These are phyloP conservation scores for Ptychoptera contaminata DNA, from an alignment of 2,888 invertebrate species.

Conservation along the genomic window DNA sequence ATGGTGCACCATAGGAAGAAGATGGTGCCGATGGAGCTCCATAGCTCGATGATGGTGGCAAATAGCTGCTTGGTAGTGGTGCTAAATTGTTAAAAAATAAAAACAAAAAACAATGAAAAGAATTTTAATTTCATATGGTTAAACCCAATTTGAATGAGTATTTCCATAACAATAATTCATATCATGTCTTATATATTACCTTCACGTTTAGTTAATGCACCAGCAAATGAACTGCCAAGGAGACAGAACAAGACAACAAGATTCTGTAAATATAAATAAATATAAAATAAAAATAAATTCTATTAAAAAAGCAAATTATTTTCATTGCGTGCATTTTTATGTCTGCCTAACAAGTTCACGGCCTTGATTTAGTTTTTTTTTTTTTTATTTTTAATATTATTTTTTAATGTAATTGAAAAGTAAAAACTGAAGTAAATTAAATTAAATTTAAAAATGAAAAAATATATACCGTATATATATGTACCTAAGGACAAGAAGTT, in stretches of 20 bases:
- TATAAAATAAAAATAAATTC: not conserved
- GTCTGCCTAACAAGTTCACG: too few relatives aligned
- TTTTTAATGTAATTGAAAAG: not conserved
- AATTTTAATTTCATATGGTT: too few relatives aligned
- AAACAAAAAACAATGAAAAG: too few relatives aligned
- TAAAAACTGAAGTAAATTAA: not conserved
- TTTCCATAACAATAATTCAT: conserved; percentile 6
- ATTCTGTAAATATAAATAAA: conserved; percentile 15
- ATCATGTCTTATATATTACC: conserved; percentile 19
- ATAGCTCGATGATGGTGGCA: conserved; percentile 21
- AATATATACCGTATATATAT: not conserved
- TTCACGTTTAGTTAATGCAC: conserved; percentile 21
- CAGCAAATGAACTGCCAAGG: conserved; percentile 12
- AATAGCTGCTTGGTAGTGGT: conserved; percentile 23
- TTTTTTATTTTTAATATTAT: not conserved
- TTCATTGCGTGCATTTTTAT: not conserved
- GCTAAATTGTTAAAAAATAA: conserved; percentile 14
- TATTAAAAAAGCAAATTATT: not conserved
- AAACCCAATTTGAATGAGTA: conserved; percentile 8
- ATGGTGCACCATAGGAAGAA: conserved; percentile 26
- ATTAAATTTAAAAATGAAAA: not conserved
- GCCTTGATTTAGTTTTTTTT: not conserved
- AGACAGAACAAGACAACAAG: conserved; percentile 18
- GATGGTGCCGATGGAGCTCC: conserved; percentile 24
- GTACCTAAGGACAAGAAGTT: not conserved